Conservation (phyloP, 1,140 invertebrate genomes). For the Drosophila insularis region DNA sequence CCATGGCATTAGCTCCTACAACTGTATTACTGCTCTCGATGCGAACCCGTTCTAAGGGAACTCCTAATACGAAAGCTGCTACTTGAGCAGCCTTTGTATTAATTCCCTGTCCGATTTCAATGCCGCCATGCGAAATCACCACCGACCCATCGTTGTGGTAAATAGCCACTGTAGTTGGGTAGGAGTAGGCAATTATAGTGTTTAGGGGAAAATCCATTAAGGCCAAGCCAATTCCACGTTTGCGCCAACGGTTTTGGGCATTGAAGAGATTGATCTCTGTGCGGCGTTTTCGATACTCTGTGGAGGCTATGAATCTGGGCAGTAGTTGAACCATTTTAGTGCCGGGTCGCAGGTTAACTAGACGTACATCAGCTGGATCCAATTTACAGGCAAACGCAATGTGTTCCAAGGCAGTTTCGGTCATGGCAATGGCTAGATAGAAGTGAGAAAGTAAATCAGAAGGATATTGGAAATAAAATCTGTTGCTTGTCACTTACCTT, state of each 20-base stretch:
- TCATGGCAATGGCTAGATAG: slow-evolving; percentile 85
- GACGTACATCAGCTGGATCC: slow-evolving; percentile 87
- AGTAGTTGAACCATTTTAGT: slow-evolving; percentile 77
- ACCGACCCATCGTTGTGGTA: slow-evolving; percentile 87
- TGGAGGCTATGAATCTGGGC: slow-evolving; percentile 52
- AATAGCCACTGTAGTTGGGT: slow-evolving; percentile 85
- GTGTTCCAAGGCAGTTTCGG: slow-evolving; percentile 91
- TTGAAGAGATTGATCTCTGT: slow-evolving; percentile 85
- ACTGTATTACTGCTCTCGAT: slow-evolving; percentile 87
- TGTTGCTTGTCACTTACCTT: slow-evolving; percentile 84
- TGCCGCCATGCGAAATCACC: slow-evolving; percentile 86
- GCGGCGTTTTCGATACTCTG: slow-evolving; percentile 84
- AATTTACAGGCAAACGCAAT: slow-evolving; percentile 86
- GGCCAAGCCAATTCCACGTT: slow-evolving; percentile 85
- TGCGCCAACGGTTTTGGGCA: slow-evolving; percentile 87
- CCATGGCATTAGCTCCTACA: slow-evolving; percentile 85
- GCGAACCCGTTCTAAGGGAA: slow-evolving; percentile 87
- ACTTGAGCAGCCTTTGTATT: slow-evolving; percentile 89
- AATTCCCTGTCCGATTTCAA: slow-evolving; percentile 90
- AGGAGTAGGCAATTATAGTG: slow-evolving; percentile 83
- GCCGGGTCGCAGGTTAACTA: slow-evolving; percentile 85
- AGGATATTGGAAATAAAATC: no score
- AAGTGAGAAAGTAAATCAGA: background rate
- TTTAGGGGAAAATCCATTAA: slow-evolving; percentile 85
- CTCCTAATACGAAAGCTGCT: slow-evolving; percentile 88